These are phyloP conservation scores for Ichneumoninae sp. DNA, from an alignment of 2,888 invertebrate genomes.

Conservation along the genomic window DNA sequence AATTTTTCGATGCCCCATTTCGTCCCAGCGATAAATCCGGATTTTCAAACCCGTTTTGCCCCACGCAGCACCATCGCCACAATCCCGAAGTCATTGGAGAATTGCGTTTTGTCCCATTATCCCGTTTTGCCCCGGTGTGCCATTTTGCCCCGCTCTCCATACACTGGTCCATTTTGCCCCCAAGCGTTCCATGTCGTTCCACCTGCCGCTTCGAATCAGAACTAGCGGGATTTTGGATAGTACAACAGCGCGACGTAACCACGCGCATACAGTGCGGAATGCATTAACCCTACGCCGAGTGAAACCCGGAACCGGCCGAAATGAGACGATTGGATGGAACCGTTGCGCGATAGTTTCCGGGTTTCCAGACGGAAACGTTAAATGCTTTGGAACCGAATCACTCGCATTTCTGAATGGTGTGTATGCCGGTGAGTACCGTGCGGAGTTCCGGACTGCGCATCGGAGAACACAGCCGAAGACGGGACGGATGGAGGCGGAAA, in stretches of 20 bases:
- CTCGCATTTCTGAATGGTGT: background rate
- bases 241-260: background rate
- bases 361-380: conserved; percentile 35
- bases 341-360: conserved; percentile 10
- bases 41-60: too few species aligned
- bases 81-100: too few species aligned
- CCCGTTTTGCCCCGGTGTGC: too few species aligned
- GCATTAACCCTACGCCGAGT: background rate
- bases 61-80: too few species aligned
- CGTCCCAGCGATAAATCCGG: too few species aligned
- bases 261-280: background rate
- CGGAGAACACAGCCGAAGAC: conserved; percentile 11
- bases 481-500: background rate
- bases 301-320: background rate
- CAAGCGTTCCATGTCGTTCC: too few species aligned
- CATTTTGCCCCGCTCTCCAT: too few species aligned
- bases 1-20: too few species aligned
- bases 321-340: background rate
- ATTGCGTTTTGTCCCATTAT: too few species aligned
- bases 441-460: background rate
- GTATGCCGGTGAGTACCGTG: background rate
- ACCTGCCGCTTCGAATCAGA: background rate
- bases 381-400: conserved; percentile 10
- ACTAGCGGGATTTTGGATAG: background rate
- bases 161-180: too few species aligned